These are phyloP conservation scores for Aptenodytes forsteri DNA, from an alignment of 2,113 vertebrate species.

Conservation along the genomic window DNA sequence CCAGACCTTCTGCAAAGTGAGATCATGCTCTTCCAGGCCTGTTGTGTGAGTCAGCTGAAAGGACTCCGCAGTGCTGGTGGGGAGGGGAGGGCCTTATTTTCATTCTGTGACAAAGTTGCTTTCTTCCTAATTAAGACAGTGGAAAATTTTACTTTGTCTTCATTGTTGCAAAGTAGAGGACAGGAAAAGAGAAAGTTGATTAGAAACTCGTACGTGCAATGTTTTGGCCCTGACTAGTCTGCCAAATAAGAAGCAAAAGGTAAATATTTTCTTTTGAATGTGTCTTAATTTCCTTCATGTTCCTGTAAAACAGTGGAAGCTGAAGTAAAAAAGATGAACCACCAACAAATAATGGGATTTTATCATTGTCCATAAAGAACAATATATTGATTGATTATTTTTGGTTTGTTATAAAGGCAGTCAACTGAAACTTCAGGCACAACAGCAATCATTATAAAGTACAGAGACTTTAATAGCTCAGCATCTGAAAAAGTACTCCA, in stretches of 20 bases:
- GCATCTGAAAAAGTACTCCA: conserved; percentile 41
- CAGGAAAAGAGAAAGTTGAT: neutral
- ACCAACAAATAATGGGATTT: neutral
- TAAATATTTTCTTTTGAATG: neutral
- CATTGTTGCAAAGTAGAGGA: neutral
- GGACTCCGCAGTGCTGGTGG: neutral
- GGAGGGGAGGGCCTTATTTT: neutral
- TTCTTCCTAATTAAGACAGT: conserved; percentile 5
- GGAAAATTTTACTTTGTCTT: conserved; percentile 37
- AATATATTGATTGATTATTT: conserved; percentile 15
- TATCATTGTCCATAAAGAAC: neutral
- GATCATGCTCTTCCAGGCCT: neutral
- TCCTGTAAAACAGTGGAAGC: neutral
- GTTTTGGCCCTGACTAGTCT: neutral
- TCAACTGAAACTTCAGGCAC: neutral
- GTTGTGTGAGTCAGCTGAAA: neutral
- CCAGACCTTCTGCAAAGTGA: conserved; percentile 2
- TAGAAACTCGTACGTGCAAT: neutral
- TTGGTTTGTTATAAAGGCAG: conserved; percentile 6
- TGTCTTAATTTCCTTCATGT: neutral
- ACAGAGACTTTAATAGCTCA: conserved; percentile 8
- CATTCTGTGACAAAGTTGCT: neutral
- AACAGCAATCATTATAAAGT: conserved; percentile 25
- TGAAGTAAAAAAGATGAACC: neutral
- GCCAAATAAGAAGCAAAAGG: neutral